These are phyloP conservation scores for Tetanocera ferruginea DNA, from an alignment of 2,888 invertebrate species.

Conservation along the genomic window DNA sequence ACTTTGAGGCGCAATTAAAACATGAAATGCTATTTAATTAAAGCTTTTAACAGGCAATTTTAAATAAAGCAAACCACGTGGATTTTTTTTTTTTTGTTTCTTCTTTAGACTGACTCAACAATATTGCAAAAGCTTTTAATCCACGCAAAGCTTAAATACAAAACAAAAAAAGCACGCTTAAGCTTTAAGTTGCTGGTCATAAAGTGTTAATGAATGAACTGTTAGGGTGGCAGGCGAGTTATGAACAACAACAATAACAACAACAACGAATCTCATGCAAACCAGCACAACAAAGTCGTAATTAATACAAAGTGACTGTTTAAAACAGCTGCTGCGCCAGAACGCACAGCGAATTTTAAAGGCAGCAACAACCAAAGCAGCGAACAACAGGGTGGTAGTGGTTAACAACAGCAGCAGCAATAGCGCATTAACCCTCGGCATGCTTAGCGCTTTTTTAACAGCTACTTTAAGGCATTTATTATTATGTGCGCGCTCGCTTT, in stretches of 20 bases:
- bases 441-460: conserved; percentile 38
- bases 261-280: conserved; percentile 38
- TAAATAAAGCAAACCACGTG: too few relatives aligned
- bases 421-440: background rate
- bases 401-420: background rate
- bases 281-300: conserved; percentile 41
- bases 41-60: too few relatives aligned
- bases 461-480: conserved; percentile 46
- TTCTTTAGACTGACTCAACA: too few relatives aligned
- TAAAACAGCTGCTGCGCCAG: conserved; percentile 44
- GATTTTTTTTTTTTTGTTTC: too few relatives aligned
- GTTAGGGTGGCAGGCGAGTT: too few relatives aligned
- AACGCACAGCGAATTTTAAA: background rate
- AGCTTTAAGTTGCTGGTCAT: too few relatives aligned
- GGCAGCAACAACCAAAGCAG: background rate
- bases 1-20: too few relatives aligned
- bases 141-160: background rate
- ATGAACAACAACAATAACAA: conserved; percentile 2
- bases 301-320: conserved; percentile 46
- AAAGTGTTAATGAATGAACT: too few relatives aligned
- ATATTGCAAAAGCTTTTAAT: background rate
- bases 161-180: background rate
- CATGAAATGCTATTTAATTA: too few relatives aligned
- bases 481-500: conserved; percentile 27
- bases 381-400: background rate